phyloP scores from a whole-genome alignment of 2,113 vertebrate species.

The Bagarius yarrelli region DNA sequence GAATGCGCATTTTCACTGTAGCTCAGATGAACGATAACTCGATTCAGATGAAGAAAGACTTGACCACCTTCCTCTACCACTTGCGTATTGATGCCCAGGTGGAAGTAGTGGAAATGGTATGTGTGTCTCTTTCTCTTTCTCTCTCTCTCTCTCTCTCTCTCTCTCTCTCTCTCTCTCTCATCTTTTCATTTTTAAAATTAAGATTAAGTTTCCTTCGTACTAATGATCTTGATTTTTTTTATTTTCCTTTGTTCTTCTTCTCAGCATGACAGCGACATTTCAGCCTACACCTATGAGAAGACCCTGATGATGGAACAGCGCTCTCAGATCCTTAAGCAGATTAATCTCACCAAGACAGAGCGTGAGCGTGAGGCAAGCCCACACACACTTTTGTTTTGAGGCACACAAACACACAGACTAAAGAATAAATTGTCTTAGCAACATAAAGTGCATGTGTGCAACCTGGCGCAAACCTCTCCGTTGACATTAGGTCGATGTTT shows the following conservation, averaged over 20 bases:
- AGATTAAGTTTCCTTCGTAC: not conserved
- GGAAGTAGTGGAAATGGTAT: slow-evolving; percentile 98
- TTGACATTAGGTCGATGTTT: too few species aligned
- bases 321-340: slow-evolving; percentile 97
- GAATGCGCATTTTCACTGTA: slow-evolving; percentile 98
- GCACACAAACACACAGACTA: not conserved
- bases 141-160: not conserved
- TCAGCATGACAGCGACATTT: slow-evolving; percentile 97
- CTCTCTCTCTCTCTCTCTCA: not conserved
- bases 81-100: slow-evolving; percentile 91
- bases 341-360: slow-evolving; percentile 96
- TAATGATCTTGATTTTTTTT: not conserved
- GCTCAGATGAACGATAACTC: slow-evolving; percentile 99
- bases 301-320: slow-evolving; percentile 97
- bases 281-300: slow-evolving; percentile 98
- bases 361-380: slow-evolving; percentile 88
- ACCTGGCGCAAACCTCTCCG: not conserved
- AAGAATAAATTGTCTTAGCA: too few species aligned
- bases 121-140: slow-evolving; percentile 4
- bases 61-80: slow-evolving; percentile 96
- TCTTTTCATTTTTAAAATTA: not conserved
- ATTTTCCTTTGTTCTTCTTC: not conserved
- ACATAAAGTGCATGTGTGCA: too few species aligned
- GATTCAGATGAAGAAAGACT: slow-evolving; percentile 99
- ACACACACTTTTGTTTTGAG: not conserved